Evolutionary conservation across 2,797 vertebrate genomes (phyloP), one percentile per base, ranked within the genome.

Genomic region (Centroberyx gerrardi): DNA sequence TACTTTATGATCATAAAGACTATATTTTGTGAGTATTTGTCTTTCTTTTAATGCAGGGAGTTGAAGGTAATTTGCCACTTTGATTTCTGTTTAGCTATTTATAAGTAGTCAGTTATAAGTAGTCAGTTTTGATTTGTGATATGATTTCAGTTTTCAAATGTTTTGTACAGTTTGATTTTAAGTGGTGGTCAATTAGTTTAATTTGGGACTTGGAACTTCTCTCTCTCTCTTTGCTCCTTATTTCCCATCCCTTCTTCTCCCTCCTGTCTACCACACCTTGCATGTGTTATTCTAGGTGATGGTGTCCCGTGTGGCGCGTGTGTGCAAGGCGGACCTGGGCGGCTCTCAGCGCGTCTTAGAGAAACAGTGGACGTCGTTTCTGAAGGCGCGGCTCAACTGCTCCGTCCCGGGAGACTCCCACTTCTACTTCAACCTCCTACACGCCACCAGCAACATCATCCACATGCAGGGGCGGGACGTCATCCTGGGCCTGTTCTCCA

Each of bases 401-500:
- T 99, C 98, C 0, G 95, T 99, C 79, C 98, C 98, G 0, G 98
- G 98, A 0, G 98, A 99, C 58, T 97, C 97, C 0, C 97, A 98
- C 83, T 99, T 99, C 92, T 99, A 99, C 92, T 99, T 99, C 91
- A 98, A 99, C 14, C 96, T 99, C 81, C 93, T 99, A 62, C 98
- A 98, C 66, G 96, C 97, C 0, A 97, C 97, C 33, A 99, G 97
- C 0, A 90, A 95, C 54, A 96, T 99, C 86, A 92, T 99, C 87
- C 95, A 90, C 88, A 95, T 98, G 85, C 96, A 97, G 0, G 98
- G 98, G 38, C 94, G 96, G 2, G 96, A 97, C 0, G 94, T 98
- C 77, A 95, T 99, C 59, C 94, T 99, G 4, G 98, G 96, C 0
- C 95, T 99, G 72, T 99, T 99, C 89, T 99, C 98, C 72, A 99